phyloP scores from a whole-genome alignment of 2,797 vertebrate genomes.

The Chelon labrosus region DNA sequence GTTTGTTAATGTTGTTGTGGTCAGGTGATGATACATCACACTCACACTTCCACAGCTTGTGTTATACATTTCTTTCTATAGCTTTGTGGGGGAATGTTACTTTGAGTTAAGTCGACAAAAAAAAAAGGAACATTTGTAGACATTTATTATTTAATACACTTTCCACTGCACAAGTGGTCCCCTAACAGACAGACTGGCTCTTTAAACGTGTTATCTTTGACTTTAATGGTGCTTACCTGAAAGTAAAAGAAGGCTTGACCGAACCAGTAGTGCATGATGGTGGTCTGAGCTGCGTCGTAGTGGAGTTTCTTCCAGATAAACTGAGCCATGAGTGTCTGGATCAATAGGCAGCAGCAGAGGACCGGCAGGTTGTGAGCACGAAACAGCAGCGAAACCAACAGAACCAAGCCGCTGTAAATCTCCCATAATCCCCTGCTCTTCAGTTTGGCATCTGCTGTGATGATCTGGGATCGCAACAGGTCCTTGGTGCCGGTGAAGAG shows the following conservation, averaged over 20 bases:
- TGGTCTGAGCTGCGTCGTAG: conserved; percentile 89
- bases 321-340: conserved; percentile 90
- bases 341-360: conserved; percentile 89
- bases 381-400: conserved; percentile 90
- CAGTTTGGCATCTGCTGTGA: conserved; percentile 78
- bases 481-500: conserved; percentile 94
- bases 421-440: conserved; percentile 93
- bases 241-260: conserved; percentile 97
- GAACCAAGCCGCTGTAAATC: conserved; percentile 90
- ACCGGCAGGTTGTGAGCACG: conserved; percentile 95
- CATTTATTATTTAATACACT: neutral
- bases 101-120: neutral
- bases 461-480: conserved; percentile 91
- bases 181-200: neutral
- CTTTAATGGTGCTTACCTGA: conserved; percentile 76
- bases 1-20: too few species aligned
- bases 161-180: neutral
- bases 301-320: conserved; percentile 93
- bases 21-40: neutral
- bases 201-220: neutral
- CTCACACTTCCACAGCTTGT: neutral
- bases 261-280: conserved; percentile 98
- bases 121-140: too few species aligned
- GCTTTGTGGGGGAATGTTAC: neutral
- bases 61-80: neutral